Base-by-base conservation (phyloP, 1,140 invertebrate genomes). In the Hyles euphorbiae region DNA sequence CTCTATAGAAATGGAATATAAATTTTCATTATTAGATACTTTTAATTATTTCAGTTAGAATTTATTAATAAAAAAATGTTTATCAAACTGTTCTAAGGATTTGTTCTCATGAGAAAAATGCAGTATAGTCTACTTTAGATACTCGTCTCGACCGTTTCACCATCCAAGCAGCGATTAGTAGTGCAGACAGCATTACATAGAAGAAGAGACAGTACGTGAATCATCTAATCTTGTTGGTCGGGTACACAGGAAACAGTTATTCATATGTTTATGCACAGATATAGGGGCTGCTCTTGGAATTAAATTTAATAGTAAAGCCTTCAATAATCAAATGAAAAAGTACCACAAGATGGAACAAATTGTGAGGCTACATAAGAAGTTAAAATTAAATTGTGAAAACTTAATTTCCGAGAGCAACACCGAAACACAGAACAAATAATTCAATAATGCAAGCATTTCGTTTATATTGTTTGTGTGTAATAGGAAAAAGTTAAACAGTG, bases 161-260 rank as follows among this genome's bases (percentile, higher is more conserved):
- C 63, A 68, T 67, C 66, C 62, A 66, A 68, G 71, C 50, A 73
- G 63, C 60, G 12, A 57, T 61, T 10, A 11, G 58, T 53, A 55
- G 78, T 78, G 77, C 75, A 75, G 57, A 62, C 64, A 69, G 43
- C 55, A 78, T 84, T 75, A 60, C 58, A 65, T 78, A 76, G 64
- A 66, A 71, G 72, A 54, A 71, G 46, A 76, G 68, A 76, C 46
- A 70, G 65, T 55, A 63, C 65, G 81, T 83, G 76, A 73, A 77
- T 72, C 74, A 81, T 81, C 78, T 74, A 70, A 84, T 77, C 81
- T 85, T 78, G 56, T 78, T 81, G 79, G 81, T 83, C 76, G 65
- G 66, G 59, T 66, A 82, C 68, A 85, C 75, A 81, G 58, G 74
- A 62, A 67, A 83, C 69, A 83, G 64, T 76, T 69, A 77, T 63